phyloP scores from a whole-genome alignment of 2,888 invertebrate genomes.

The Andrena trimmerana region DNA sequence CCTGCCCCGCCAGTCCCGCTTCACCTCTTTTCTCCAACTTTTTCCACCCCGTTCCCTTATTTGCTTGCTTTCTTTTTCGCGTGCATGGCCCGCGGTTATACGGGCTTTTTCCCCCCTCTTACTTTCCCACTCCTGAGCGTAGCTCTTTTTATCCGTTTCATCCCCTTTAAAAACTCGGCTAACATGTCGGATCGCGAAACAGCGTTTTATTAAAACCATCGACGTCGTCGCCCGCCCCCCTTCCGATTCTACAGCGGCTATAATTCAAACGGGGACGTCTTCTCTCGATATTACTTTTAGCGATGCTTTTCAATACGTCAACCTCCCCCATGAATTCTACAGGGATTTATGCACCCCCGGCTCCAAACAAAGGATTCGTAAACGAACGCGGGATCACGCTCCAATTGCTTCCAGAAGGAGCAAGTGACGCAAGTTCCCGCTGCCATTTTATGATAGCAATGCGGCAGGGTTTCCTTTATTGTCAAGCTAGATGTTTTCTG shows the following conservation, averaged over 20 bases:
- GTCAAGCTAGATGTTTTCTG: too few species aligned
- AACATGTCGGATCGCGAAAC: conserved; percentile 34
- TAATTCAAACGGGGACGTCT: conserved; percentile 49
- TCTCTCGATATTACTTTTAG: conserved; percentile 45
- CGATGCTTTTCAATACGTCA: conserved; percentile 38
- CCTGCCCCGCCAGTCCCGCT: conserved; percentile 1
- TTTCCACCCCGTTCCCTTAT: conserved; percentile 39
- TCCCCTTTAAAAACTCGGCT: conserved; percentile 41
- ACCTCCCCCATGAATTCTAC: not conserved
- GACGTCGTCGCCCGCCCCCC: conserved; percentile 19
- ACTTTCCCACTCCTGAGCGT: conserved; percentile 9
- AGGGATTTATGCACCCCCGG: conserved; percentile 17
- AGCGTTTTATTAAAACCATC: conserved; percentile 59
- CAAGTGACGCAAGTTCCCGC: not conserved
- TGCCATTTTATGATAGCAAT: not conserved
- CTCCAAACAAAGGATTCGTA: conserved; percentile 33
- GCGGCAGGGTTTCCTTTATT: not conserved
- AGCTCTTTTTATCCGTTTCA: conserved; percentile 34
- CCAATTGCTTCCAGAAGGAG: not conserved
- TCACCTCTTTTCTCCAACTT: conserved; percentile 31
- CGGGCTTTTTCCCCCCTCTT: conserved; percentile 28
- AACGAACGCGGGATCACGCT: conserved; percentile 5
- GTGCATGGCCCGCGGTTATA: conserved; percentile 62
- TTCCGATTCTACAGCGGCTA: conserved; percentile 26
- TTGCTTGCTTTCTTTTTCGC: conserved; percentile 60